A percentile compares a stretch with the other conserved stretches of the same genome.
Conservation (phyloP, 2,113 vertebrate species). For the Lagopus muta region DNA sequence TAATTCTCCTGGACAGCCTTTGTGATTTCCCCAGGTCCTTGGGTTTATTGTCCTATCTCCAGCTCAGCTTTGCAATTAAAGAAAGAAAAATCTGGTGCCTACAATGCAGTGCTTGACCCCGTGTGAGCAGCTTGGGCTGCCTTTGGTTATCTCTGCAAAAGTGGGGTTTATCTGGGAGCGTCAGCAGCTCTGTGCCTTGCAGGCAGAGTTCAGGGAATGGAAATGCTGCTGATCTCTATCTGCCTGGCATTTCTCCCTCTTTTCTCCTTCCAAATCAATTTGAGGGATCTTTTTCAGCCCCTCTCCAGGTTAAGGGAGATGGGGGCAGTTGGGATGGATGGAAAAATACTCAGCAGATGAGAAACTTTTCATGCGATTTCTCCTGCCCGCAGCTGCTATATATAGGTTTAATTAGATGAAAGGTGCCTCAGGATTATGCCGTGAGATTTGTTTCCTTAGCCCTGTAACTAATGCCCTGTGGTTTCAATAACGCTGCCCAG, state of each 20-base stretch:
- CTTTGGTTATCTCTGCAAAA: background rate
- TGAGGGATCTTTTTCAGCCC: background rate
- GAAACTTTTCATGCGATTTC: slow-evolving; percentile 37
- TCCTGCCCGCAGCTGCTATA: slow-evolving; percentile 60
- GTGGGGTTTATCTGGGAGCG: fast-evolving
- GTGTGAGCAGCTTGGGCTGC: background rate
- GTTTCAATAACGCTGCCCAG: background rate
- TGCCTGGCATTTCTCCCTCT: slow-evolving; percentile 13
- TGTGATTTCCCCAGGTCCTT: background rate
- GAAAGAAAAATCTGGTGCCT: background rate
- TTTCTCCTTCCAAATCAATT: background rate
- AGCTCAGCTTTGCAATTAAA: background rate
- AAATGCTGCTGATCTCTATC: slow-evolving; percentile 14
- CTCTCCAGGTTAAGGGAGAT: background rate
- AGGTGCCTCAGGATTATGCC: slow-evolving; percentile 59
- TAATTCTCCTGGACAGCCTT: background rate
- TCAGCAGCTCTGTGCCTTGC: background rate
- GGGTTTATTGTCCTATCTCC: background rate
- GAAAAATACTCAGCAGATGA: slow-evolving; percentile 64
- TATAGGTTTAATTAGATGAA: slow-evolving; percentile 73
- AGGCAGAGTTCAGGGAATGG: background rate
- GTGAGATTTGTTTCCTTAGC: slow-evolving; percentile 64
- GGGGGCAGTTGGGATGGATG: background rate
- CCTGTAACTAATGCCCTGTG: slow-evolving; percentile 39
- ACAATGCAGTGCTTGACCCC: background rate